Evolutionary conservation across 2,888 invertebrate species (phyloP), one percentile per base, ranked within the genome.

Genomic region (Papilio protenor): DNA sequence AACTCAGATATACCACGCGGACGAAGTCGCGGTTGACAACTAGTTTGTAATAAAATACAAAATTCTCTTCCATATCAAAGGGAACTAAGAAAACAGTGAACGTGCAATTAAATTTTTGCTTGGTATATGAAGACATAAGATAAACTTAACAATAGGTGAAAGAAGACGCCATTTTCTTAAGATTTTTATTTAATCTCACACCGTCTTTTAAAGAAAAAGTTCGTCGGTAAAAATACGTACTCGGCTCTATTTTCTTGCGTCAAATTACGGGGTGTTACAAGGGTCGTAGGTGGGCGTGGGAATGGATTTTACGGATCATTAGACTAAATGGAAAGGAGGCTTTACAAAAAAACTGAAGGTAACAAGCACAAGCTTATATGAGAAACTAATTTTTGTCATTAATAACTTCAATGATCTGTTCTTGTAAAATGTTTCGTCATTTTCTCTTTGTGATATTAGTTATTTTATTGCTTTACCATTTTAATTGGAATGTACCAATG

Each of bases 221-320:
- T 76, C 21, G 23, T 49, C 47, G 49, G 59, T 61, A 49, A 71
- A 59, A 71, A 71, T 76, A 71, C 57, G 57, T 70, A 59, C 21
- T 71, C 33, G 2, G 61, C 49, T 59, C 78, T 85, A 87, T 88
- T 89, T 88, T 88, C 88, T 85, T 84, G 85, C 84, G 83, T 85
- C 84, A 85, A 81, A 85, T 85, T 88, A 87, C 87, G 86, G 86
- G 86, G 86, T 87, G 88, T 88, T 87, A 88, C 90, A 89, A 83
- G 87, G 87, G 84, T 78, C 82, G 83, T 76, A 79, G 73, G 81
- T 85, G 83, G 84, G 87, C 83, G 87, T 84, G 79, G 81, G 84
- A 86, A 87, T 88, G 87, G 85, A 88, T 91, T 93, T 91, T 88
- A 91, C 91, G 90, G 90, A 88, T 91, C 92, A 92, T 92, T 92